phyloP scores from a whole-genome alignment of 1,140 invertebrate genomes.

The Platorchestia sp. region DNA sequence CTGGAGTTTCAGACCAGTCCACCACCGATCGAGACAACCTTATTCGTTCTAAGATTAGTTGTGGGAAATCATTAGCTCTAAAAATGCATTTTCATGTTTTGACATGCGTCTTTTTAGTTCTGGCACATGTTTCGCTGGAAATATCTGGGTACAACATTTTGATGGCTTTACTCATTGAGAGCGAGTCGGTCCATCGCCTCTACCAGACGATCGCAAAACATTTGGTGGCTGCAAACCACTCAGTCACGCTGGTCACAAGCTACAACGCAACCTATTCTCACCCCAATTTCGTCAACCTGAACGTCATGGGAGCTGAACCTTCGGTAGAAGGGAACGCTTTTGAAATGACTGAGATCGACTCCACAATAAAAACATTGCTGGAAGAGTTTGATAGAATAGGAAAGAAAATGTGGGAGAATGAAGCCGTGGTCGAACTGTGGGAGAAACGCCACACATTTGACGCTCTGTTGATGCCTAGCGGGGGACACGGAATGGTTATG shows the following conservation, averaged over 20 bases:
- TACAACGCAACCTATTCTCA: conserved; percentile 66
- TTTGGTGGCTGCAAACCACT: conserved; percentile 70
- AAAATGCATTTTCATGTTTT: too few species aligned
- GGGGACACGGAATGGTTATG: conserved; percentile 49
- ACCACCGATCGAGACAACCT: too few species aligned
- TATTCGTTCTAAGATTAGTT: too few species aligned
- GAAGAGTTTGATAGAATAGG: neutral
- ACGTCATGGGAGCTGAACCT: neutral
- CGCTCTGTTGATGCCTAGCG: conserved; percentile 56
- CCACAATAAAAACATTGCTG: neutral
- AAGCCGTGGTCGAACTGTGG: conserved; percentile 45
- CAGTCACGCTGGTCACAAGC: conserved; percentile 69
- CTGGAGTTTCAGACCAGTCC: too few species aligned
- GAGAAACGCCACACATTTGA: conserved; percentile 51
- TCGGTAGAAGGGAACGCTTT: neutral
- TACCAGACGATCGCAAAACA: conserved; percentile 63
- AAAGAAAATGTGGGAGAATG: conserved; percentile 63
- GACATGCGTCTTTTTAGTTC: too few species aligned
- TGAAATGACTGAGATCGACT: neutral
- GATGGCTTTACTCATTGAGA: conserved; percentile 42
- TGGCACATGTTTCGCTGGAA: too few species aligned
- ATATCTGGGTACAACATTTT: conserved; percentile 58
- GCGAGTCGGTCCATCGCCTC: conserved; percentile 56
- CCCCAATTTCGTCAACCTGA: conserved; percentile 35
- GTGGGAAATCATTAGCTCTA: too few species aligned